These are phyloP conservation scores for Chaetoderma sp. DNA, from an alignment of 2,888 invertebrate genomes.

Conservation along the genomic window DNA sequence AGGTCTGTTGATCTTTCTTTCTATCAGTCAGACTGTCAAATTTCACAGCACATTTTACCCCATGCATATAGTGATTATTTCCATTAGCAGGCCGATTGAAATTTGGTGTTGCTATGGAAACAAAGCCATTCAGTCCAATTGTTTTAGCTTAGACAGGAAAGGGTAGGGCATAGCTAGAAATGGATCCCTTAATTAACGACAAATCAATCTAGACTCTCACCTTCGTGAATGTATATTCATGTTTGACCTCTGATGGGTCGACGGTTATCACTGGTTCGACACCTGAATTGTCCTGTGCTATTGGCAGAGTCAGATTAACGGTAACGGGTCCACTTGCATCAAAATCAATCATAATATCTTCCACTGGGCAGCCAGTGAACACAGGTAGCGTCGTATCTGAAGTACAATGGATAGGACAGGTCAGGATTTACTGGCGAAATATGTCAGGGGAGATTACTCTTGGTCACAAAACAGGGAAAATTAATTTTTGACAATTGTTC, in stretches of 20 bases:
- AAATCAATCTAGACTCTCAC: constrained; percentile 31
- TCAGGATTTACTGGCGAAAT: background rate
- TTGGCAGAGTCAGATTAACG: constrained; percentile 40
- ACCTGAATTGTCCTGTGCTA: constrained; percentile 52
- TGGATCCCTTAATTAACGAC: no score
- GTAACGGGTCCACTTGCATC: constrained; percentile 35
- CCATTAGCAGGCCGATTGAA: no score
- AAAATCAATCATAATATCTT: constrained; percentile 22
- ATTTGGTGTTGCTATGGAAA: no score
- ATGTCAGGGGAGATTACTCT: background rate
- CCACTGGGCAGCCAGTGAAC: constrained; percentile 42
- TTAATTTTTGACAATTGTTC: no score
- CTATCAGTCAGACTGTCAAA: no score
- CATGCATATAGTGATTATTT: no score
- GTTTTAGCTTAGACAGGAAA: no score
- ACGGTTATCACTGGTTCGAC: constrained; percentile 27
- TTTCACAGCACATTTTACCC: no score
- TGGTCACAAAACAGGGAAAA: no score
- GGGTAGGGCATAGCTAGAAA: no score
- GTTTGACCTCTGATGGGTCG: constrained; percentile 38
- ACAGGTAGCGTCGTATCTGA: constrained; percentile 47
- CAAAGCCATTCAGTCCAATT: no score
- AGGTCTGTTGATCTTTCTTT: no score
- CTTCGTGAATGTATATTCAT: constrained; percentile 44
- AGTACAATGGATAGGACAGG: background rate